These are phyloP conservation scores for Epistrophella euchroma DNA, from an alignment of 2,888 invertebrate species.

Conservation along the genomic window DNA sequence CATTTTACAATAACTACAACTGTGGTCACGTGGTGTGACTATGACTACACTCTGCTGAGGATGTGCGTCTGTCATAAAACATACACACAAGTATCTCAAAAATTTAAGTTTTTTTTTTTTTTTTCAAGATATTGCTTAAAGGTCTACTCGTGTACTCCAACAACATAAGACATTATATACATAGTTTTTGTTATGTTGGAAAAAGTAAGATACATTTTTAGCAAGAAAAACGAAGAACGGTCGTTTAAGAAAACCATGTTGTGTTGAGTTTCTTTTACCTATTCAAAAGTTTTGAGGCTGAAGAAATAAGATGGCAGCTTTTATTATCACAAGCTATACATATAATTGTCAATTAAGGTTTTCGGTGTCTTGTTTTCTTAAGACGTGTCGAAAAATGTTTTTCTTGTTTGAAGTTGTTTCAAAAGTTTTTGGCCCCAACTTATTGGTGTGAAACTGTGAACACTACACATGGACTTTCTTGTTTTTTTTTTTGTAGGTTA, in stretches of 20 bases:
- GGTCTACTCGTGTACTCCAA: neutral
- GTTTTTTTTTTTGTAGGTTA: too few species aligned
- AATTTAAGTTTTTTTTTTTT: conserved; percentile 23
- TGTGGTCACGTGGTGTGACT: conserved; percentile 42
- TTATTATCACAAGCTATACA: conserved; percentile 56
- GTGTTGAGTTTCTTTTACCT: conserved; percentile 20
- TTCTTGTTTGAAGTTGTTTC: conserved; percentile 20
- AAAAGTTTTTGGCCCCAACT: neutral
- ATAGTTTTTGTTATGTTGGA: neutral
- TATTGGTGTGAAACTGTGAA: too few species aligned
- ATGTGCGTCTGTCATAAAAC: conserved; percentile 20
- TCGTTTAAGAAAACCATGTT: conserved; percentile 40
- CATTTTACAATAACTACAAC: conserved; percentile 64
- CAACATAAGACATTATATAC: too few species aligned
- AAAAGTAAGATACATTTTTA: neutral
- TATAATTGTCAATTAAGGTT: conserved; percentile 65
- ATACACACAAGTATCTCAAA: neutral
- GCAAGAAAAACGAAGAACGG: neutral
- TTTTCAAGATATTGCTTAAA: neutral
- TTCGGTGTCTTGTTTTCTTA: conserved; percentile 38
- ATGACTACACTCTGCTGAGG: conserved; percentile 1
- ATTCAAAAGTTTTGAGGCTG: conserved; percentile 14
- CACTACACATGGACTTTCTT: too few species aligned
- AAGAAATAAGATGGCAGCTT: conserved; percentile 41
- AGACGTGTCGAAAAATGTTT: conserved; percentile 47